Evolutionary conservation across 2,888 invertebrate genomes (phyloP), one percentile per base, ranked within the genome.

Genomic region (Dioctria rufipes): DNA sequence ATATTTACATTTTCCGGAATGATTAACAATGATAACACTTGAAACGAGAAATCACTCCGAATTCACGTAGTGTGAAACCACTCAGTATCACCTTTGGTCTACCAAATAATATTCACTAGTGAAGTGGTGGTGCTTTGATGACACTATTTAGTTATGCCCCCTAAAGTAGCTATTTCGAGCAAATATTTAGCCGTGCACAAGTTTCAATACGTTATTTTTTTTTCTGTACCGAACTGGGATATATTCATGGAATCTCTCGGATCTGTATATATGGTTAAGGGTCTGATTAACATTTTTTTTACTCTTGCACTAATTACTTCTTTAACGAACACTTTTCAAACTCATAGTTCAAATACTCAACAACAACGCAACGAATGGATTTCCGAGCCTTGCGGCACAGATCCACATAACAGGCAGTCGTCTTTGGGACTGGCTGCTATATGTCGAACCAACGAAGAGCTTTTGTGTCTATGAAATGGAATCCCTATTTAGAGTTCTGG

Each of bases 351-450:
- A 58, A 75, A 42, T 60, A 58, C 60, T 25, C 13, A 73, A 61
- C 58, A 39, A 54, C 75, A 61, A 75, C 61, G 58, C 42, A 61
- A 9, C 37, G 39, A 65, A 40, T 51, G 9, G 51, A 25, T 61
- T 58, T 25, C 75, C 43, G 42, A 75, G 46, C 42, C 60, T 60
- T 80, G 81, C 83, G 77, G 79, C 80, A 78, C 81, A 83, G 83
- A 82, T 83, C 83, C 82, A 81, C 80, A 80, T 83, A 80, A 78
- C 83, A 83, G 81, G 83, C 83, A 83, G 83, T 84, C 84, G 83
- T 84, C 83, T 84, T 83, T 83, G 83, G 80, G 83, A 84, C 84
- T 84, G 83, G 86, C 86, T 86, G 86, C 86, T 82, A 82, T 85
- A 82, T 67, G 65, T 79, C 49, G 78, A 39, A n/a, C 66, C 66